These are phyloP conservation scores for Turritopsis dohrnii DNA, from an alignment of 30 jellyfish, hydroid and myxozoan genomes.

Conservation along the genomic window DNA sequence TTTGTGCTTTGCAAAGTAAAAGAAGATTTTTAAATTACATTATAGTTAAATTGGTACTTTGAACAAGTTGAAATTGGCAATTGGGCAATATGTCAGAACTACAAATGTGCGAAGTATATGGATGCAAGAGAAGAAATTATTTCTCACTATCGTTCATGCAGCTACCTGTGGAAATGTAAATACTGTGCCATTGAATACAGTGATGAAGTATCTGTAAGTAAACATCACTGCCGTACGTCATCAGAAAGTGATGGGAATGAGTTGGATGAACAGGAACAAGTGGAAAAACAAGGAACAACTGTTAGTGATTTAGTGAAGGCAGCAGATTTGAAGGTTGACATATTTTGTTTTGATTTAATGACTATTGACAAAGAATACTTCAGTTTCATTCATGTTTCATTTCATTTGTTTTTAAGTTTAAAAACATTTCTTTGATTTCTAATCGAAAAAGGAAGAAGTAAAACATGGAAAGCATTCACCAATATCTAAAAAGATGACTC, in stretches of 20 bases:
- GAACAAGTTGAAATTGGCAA: conserved; percentile 33
- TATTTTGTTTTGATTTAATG: no score
- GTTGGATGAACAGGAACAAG: neutral
- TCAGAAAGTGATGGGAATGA: conserved; percentile 24
- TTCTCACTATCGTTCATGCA: conserved; percentile 27
- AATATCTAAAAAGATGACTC: neutral
- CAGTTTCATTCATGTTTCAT: no score
- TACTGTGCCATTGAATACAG: conserved; percentile 27
- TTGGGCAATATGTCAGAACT: conserved; percentile 46
- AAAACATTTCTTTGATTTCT: no score
- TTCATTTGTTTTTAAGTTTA: no score
- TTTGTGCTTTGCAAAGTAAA: neutral
- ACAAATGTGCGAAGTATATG: conserved; percentile 42
- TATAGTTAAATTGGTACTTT: conserved; percentile 37
- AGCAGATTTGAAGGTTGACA: neutral
- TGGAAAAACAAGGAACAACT: neutral
- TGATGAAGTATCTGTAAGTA: conserved; percentile 18
- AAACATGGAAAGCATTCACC: neutral
- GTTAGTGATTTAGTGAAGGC: neutral
- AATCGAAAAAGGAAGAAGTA: neutral
- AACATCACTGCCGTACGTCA: conserved; percentile 26
- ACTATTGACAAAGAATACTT: no score
- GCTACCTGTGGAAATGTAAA: conserved; percentile 40
- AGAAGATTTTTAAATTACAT: neutral
- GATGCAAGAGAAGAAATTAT: conserved; percentile 28